These are phyloP conservation scores for Syrista parreyssii DNA, from an alignment of 2,888 invertebrate genomes.

Conservation along the genomic window DNA sequence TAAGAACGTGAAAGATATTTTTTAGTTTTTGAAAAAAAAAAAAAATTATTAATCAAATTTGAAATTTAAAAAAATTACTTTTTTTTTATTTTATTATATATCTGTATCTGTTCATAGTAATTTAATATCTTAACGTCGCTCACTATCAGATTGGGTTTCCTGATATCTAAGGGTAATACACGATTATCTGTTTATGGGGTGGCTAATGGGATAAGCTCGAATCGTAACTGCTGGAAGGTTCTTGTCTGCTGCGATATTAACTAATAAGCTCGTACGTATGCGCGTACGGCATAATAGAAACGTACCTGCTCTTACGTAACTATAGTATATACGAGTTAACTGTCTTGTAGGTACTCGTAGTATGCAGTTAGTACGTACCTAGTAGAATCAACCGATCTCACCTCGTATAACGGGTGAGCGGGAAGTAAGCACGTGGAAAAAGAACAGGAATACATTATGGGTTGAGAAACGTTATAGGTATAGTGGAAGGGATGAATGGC, in stretches of 20 bases:
- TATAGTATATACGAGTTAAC: neutral
- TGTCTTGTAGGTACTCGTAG: neutral
- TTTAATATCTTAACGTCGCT: conserved; percentile 53
- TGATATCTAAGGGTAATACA: conserved; percentile 51
- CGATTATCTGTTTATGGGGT: conserved; percentile 60
- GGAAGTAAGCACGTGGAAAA: conserved; percentile 19
- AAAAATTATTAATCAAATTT: too few species aligned
- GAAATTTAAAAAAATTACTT: too few species aligned
- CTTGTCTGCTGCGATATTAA: conserved; percentile 35
- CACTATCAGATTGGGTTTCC: conserved; percentile 55
- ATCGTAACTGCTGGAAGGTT: conserved; percentile 31
- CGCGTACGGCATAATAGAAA: conserved; percentile 28
- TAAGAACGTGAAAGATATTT: fast-evolving
- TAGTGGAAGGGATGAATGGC: neutral
- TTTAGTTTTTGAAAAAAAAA: too few species aligned
- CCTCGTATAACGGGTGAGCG: conserved; percentile 24
- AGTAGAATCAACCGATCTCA: conserved; percentile 9
- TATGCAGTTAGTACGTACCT: neutral
- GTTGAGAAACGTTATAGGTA: neutral
- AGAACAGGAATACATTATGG: neutral
- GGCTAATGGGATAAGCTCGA: conserved; percentile 44
- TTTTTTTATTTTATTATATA: neutral
- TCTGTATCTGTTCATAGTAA: conserved; percentile 24
- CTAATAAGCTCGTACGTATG: conserved; percentile 43
- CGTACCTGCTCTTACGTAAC: neutral